A percentile compares a stretch with the other conserved stretches of the same genome.
These are phyloP conservation scores for Hiodon tergisus DNA, from an alignment of 2,113 vertebrate genomes.

Conservation along the genomic window DNA sequence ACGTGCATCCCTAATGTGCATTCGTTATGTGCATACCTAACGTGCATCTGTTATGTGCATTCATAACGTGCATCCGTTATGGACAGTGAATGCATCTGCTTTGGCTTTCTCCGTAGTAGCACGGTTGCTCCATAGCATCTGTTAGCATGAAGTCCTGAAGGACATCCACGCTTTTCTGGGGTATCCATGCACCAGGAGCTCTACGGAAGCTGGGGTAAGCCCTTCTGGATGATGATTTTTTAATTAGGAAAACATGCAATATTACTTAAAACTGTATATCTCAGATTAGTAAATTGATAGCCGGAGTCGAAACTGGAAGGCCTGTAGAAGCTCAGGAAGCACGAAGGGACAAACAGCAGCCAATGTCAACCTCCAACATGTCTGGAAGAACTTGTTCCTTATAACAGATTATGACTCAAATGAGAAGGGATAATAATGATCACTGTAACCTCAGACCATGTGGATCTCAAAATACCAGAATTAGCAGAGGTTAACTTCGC, in stretches of 20 bases:
- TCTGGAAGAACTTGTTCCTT: conserved; percentile 1
- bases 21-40: too few species aligned
- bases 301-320: not conserved
- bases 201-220: not conserved
- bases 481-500: not conserved
- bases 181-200: not conserved
- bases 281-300: not conserved
- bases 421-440: not conserved
- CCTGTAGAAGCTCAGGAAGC: not conserved
- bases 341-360: not conserved
- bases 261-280: not conserved
- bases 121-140: not conserved
- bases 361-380: not conserved
- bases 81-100: too few species aligned
- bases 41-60: too few species aligned
- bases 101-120: too few species aligned
- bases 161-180: not conserved
- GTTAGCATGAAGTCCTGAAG: not conserved
- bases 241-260: too few species aligned
- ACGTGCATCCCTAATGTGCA: too few species aligned
- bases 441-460: not conserved
- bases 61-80: too few species aligned
- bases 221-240: too few species aligned
- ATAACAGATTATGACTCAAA: not conserved
- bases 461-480: not conserved